Evolutionary conservation across 1,140 invertebrate genomes (phyloP).

Genomic region (Manduca sexta): DNA sequence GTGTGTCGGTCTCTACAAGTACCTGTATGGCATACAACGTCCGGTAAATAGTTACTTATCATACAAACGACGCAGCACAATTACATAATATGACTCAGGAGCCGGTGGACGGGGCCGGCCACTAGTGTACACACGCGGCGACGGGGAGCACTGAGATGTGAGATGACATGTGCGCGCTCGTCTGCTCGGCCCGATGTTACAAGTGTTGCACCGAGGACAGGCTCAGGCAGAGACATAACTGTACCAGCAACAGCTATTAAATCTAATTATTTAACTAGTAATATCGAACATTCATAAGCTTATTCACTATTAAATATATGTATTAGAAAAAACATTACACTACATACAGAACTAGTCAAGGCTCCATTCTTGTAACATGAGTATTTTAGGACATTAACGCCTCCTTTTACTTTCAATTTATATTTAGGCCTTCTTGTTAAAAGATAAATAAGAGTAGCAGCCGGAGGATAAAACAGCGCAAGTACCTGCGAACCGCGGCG

Average conservation of each 20-base stretch:
- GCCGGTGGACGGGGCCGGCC: no score
- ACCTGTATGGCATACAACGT: not conserved
- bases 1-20: not conserved
- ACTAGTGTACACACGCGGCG: no score
- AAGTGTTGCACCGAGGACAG: not conserved
- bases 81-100: no score
- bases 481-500: no score
- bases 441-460: no score
- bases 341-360: slow-evolving; percentile 14
- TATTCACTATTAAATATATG: slow-evolving; percentile 18
- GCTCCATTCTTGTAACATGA: slow-evolving; percentile 9
- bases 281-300: slow-evolving; percentile 55
- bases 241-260: not conserved
- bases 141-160: no score
- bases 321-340: slow-evolving; percentile 15
- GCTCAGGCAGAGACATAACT: slow-evolving; percentile 1
- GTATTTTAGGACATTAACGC: not conserved
- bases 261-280: slow-evolving; percentile 30
- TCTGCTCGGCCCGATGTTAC: no score
- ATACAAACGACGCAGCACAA: not conserved
- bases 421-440: no score
- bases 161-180: no score
- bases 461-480: no score
- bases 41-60: not conserved
- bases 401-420: no score